A percentile compares a stretch with the other conserved stretches of the same genome.
These are phyloP conservation scores for Ericerus pela DNA, from an alignment of 1,140 invertebrate species.

Conservation along the genomic window DNA sequence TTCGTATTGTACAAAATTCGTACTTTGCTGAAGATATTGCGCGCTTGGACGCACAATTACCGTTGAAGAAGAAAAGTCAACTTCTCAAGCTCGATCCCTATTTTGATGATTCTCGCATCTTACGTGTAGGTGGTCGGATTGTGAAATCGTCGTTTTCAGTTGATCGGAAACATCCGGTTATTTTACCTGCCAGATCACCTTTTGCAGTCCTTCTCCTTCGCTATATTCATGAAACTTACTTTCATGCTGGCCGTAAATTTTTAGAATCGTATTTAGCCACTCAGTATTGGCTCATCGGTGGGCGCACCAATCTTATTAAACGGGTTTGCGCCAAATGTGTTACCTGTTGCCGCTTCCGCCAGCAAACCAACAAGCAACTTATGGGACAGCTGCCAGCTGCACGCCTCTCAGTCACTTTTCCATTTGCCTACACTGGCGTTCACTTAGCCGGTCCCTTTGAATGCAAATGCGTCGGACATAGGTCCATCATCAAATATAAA, in stretches of 20 bases:
- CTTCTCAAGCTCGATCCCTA: conserved; percentile 10
- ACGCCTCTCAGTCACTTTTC: conserved; percentile 21
- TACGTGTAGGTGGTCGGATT: conserved; percentile 17
- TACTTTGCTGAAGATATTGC: background rate
- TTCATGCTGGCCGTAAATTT: conserved; percentile 24
- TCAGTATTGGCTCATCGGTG: conserved; percentile 26
- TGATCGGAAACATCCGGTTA: conserved; percentile 17
- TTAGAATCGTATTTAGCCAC: conserved; percentile 20
- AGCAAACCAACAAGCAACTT: conserved; percentile 15
- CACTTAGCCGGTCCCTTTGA: conserved; percentile 32
- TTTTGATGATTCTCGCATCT: conserved; percentile 13
- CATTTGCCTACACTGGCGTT: conserved; percentile 28
- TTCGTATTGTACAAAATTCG: background rate
- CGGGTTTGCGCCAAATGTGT: conserved; percentile 23
- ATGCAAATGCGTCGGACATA: too few species aligned
- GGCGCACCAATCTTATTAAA: conserved; percentile 20
- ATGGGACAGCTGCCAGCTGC: conserved; percentile 28
- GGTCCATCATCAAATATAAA: conserved; percentile 26
- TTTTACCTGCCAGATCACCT: conserved; percentile 17
- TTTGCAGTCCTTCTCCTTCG: conserved; percentile 28
- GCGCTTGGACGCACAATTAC: background rate
- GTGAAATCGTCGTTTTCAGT: conserved; percentile 12
- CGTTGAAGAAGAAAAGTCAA: background rate
- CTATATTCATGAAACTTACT: conserved; percentile 22
- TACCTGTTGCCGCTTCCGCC: conserved; percentile 20